Base-by-base conservation (phyloP, 1,140 invertebrate species). In the Aphidius ervi region DNA sequence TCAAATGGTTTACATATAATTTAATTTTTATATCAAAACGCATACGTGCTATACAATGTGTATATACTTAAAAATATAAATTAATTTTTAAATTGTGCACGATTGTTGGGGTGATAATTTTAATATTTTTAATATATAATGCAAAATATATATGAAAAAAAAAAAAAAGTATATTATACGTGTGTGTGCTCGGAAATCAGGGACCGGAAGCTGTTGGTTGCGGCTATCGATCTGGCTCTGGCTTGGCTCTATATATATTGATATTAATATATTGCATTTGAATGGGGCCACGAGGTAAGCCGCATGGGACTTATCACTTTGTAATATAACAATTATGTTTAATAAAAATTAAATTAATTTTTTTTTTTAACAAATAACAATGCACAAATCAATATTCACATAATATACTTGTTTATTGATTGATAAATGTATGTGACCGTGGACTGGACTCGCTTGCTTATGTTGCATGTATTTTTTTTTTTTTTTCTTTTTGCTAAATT, bases 251-350 rank as follows among this genome's bases (percentile, higher is more conserved):
- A 41, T 9, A 54, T 54, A 42, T 54, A 54, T 54, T 41, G 42
- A 6, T 7, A 43, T 9, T 7, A 9, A 43, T 7, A 10, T 8
- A 8, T 7, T 7, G 9, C 7, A 4, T 64, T 48, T 59, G 61
- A 73, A 72, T 70, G 63, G 68, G 72, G 72, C 71, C 70, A 70
- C 63, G 70, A 74, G 74, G 73, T 74, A 76, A 76, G 72, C 67
- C 68, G 70, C 70, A 72, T 64, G 69, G 64, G 23, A 31, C 23
- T 31, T 31, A 31, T 31, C 23, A 31, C 2, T 3, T 3, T 31
- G 4, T 31, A 3, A 31, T 31, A 31, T 3, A 31, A 31, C 4
- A 66, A 67, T 67, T 53, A 56, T 46, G 45, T 45, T 45, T 56
- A 45, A 16, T 42, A 10, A 54, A 50, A 20, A 16, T 16, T 16